These are phyloP conservation scores for Strigamia crassipes DNA, from an alignment of 2,888 invertebrate species.

Conservation along the genomic window DNA sequence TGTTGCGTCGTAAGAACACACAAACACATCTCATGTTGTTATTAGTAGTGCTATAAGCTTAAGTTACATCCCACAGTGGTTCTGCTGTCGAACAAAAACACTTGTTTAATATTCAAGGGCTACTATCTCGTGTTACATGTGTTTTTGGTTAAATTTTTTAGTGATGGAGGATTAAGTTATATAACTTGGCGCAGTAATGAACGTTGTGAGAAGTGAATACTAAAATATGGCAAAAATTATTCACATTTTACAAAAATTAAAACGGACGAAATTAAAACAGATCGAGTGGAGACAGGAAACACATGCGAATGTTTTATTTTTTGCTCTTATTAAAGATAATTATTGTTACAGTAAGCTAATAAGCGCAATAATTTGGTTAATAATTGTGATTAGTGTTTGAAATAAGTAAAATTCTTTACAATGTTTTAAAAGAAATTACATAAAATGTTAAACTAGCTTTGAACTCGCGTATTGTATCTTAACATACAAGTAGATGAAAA, in stretches of 20 bases:
- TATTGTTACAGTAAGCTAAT: slow-evolving; percentile 7
- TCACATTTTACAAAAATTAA: neutral
- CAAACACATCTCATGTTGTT: slow-evolving; percentile 34
- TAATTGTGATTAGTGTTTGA: neutral
- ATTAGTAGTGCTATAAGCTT: neutral
- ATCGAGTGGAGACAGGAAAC: slow-evolving; percentile 23
- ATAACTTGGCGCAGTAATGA: neutral
- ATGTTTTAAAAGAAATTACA: neutral
- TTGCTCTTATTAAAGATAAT: slow-evolving; percentile 34
- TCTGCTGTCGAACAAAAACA: slow-evolving; percentile 28
- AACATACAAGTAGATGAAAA: neutral
- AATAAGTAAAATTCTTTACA: neutral
- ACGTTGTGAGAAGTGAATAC: neutral
- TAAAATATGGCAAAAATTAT: neutral
- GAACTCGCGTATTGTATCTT: too few species aligned
- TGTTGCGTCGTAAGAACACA: slow-evolving; percentile 5
- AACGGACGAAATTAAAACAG: neutral
- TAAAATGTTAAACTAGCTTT: neutral
- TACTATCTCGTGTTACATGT: neutral
- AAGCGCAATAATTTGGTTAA: neutral
- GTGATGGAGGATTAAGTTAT: neutral
- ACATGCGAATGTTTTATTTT: slow-evolving; percentile 40
- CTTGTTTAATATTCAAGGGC: slow-evolving; percentile 22
- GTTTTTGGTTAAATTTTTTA: neutral
- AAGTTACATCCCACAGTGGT: slow-evolving; percentile 23